Conservation (phyloP, 2,113 vertebrate genomes). For the Balaeniceps rex region DNA sequence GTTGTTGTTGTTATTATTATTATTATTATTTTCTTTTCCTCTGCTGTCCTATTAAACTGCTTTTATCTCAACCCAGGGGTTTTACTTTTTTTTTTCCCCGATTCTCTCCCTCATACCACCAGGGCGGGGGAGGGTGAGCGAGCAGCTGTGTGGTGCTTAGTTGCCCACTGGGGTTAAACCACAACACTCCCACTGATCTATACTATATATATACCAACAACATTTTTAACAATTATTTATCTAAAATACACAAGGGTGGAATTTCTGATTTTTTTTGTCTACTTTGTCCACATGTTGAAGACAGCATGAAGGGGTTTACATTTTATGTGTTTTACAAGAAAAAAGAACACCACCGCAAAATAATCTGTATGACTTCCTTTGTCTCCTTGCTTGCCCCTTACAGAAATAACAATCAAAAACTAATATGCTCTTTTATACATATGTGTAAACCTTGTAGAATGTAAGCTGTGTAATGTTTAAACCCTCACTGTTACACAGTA, state of each 20-base stretch:
- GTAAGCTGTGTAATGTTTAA: neutral
- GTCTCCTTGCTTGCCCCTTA: neutral
- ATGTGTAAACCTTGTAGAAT: neutral
- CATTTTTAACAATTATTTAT: neutral
- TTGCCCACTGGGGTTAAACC: too few species aligned
- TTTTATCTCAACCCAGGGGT: too few species aligned
- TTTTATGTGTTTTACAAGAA: neutral
- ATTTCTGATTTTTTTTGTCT: neutral
- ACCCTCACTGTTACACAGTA: neutral
- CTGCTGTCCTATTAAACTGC: too few species aligned
- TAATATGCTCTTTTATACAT: neutral
- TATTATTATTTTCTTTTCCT: too few species aligned
- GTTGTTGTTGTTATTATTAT: too few species aligned
- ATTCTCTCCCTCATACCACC: too few species aligned
- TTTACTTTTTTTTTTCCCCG: too few species aligned
- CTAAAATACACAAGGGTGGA: neutral
- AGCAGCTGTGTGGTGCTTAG: too few species aligned
- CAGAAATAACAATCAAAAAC: neutral
- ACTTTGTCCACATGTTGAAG: neutral
- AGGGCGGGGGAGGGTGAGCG: too few species aligned
- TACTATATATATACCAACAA: neutral
- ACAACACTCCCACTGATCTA: neutral
- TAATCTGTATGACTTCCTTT: neutral
- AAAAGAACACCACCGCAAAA: neutral
- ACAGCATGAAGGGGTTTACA: neutral